Evolutionary conservation across 1,140 invertebrate genomes (phyloP).

Genomic region (Eumaeus atala): DNA sequence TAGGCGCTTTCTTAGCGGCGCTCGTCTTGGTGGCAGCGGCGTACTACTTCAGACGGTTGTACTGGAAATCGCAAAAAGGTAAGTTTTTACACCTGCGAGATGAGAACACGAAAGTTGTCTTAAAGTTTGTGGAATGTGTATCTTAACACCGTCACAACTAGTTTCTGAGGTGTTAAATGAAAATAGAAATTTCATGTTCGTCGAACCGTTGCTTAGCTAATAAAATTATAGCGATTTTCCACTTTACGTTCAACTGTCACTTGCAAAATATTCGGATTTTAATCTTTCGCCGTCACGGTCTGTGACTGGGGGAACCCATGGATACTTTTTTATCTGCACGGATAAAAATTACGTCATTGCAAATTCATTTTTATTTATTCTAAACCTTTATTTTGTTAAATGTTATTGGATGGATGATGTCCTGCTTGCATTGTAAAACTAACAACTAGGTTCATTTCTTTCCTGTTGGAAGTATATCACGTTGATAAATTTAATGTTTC

Average conservation of each 20-base stretch:
- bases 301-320: too few species aligned
- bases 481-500: too few species aligned
- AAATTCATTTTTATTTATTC: too few species aligned
- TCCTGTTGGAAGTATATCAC: too few species aligned
- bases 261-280: constrained; percentile 4
- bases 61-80: constrained; percentile 70
- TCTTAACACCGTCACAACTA: not conserved
- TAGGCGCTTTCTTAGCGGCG: constrained; percentile 64
- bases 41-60: constrained; percentile 63
- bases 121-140: constrained; percentile 3
- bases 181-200: constrained; percentile 8
- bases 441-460: too few species aligned
- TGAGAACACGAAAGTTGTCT: constrained; percentile 15
- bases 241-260: constrained; percentile 3
- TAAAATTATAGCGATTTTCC: constrained; percentile 11
- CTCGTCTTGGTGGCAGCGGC: constrained; percentile 53
- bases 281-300: not conserved
- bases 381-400: too few species aligned
- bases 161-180: not conserved
- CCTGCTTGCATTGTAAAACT: too few species aligned
- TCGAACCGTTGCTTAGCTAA: constrained; percentile 5
- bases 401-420: too few species aligned
- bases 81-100: constrained; percentile 25
- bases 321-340: too few species aligned
- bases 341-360: too few species aligned